These are phyloP conservation scores for Anableps anableps DNA, from an alignment of 2,797 vertebrate genomes.

Conservation along the genomic window DNA sequence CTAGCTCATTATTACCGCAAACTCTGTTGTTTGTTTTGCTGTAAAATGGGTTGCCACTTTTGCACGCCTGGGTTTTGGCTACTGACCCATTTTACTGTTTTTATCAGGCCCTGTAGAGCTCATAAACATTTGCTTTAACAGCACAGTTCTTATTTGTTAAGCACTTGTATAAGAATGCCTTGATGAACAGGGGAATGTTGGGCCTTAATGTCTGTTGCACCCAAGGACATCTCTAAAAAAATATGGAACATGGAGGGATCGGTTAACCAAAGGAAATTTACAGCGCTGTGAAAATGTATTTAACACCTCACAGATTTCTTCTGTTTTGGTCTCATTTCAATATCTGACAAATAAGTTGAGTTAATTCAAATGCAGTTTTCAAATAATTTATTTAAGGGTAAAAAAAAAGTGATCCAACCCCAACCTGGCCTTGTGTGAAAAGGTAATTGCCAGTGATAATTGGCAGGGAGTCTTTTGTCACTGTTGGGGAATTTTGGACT, in stretches of 20 bases:
- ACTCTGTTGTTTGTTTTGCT: slow-evolving; percentile 11
- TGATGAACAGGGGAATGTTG: slow-evolving; percentile 1
- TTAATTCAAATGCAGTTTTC: neutral
- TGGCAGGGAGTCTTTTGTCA: neutral
- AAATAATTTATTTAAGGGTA: neutral
- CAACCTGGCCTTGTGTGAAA: neutral
- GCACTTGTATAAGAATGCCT: neutral
- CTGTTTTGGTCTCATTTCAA: neutral
- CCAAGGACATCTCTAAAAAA: neutral
- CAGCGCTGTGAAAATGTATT: neutral
- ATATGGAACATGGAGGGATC: neutral
- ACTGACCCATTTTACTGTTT: slow-evolving; percentile 16
- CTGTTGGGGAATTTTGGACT: neutral
- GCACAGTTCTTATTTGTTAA: neutral
- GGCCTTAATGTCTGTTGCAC: neutral
- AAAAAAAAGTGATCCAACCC: neutral
- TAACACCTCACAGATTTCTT: neutral
- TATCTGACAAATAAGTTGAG: neutral
- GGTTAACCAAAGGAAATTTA: neutral
- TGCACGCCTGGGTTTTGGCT: slow-evolving; percentile 8
- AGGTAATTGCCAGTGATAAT: too few species aligned
- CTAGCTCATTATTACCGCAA: neutral
- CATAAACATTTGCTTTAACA: slow-evolving; percentile 40
- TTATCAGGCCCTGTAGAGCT: slow-evolving; percentile 26
- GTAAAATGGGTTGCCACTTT: neutral